phyloP scores from a whole-genome alignment of 2,797 vertebrate species.

The Phrynocephalus vlangalii region DNA sequence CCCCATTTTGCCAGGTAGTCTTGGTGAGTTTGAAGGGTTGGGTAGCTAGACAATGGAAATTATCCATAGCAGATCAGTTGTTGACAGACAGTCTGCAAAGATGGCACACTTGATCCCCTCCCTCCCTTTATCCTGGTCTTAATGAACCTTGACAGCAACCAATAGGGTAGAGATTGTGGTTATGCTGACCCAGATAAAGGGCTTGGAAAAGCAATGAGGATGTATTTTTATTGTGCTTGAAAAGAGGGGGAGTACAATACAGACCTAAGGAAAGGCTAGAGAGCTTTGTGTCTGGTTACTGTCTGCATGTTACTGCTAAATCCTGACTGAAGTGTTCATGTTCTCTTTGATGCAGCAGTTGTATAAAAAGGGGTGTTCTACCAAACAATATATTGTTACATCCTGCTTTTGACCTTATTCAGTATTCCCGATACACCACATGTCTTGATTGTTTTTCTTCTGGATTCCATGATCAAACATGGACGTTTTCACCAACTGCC shows the following conservation, averaged over 20 bases:
- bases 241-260: constrained; percentile 19
- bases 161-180: constrained; percentile 50
- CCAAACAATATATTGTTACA: neutral
- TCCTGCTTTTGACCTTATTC: neutral
- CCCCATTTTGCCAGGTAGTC: constrained; percentile 34
- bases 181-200: constrained; percentile 61
- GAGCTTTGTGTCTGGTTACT: constrained; percentile 19
- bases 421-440: neutral
- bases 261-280: constrained; percentile 14
- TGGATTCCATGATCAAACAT: no score
- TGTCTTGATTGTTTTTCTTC: neutral
- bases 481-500: no score
- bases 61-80: constrained; percentile 55
- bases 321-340: neutral
- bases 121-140: constrained; percentile 43
- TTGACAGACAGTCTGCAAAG: constrained; percentile 26
- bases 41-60: constrained; percentile 74
- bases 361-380: neutral
- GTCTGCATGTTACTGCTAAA: neutral
- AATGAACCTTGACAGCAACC: constrained; percentile 56
- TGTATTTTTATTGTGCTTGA: constrained; percentile 37
- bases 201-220: constrained; percentile 35
- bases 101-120: constrained; percentile 46
- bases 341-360: neutral
- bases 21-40: constrained; percentile 37